Evolutionary conservation across 2,888 invertebrate species (phyloP).

Genomic region (Dryomyza anilis): DNA sequence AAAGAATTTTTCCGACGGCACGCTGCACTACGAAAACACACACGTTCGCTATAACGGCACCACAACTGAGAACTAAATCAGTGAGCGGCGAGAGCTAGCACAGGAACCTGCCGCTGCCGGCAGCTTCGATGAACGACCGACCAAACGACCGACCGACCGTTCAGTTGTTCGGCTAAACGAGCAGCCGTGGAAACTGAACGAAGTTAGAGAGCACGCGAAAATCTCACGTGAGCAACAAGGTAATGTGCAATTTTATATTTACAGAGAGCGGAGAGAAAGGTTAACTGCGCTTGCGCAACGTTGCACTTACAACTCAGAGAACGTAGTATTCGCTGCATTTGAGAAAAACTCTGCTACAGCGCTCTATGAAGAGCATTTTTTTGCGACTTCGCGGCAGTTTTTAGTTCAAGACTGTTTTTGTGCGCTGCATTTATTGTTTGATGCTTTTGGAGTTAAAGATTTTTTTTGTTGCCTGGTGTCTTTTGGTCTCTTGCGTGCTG

Average conservation of each 20-base stretch:
- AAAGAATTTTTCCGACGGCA: constrained; percentile 24
- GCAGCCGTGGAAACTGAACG: constrained; percentile 9
- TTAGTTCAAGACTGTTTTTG: not conserved
- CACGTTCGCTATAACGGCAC: constrained; percentile 57
- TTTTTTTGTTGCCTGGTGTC: not conserved
- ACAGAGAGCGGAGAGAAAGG: not conserved
- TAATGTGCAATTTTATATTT: not conserved
- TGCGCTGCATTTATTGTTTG: not conserved
- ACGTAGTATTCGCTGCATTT: not conserved
- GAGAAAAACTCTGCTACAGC: not conserved
- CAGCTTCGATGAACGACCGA: not conserved
- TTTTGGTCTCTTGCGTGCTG: not conserved
- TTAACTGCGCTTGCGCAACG: constrained; percentile 3
- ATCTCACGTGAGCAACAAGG: not conserved
- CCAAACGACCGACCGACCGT: constrained; percentile 2
- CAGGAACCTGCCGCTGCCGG: constrained; percentile 39
- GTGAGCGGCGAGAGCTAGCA: constrained; percentile 42
- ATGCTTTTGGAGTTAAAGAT: not conserved
- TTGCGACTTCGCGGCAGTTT: not conserved
- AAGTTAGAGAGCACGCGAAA: not conserved
- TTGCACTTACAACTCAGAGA: too few species aligned
- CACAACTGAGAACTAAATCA: constrained; percentile 60
- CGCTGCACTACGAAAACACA: constrained; percentile 45
- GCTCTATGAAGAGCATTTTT: not conserved
- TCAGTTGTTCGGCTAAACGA: not conserved